Percentiles rank a stretch among this genome's conserved stretches.
phyloP scores from a whole-genome alignment of 1,140 invertebrate species.

The Lutraria rhynchaena region DNA sequence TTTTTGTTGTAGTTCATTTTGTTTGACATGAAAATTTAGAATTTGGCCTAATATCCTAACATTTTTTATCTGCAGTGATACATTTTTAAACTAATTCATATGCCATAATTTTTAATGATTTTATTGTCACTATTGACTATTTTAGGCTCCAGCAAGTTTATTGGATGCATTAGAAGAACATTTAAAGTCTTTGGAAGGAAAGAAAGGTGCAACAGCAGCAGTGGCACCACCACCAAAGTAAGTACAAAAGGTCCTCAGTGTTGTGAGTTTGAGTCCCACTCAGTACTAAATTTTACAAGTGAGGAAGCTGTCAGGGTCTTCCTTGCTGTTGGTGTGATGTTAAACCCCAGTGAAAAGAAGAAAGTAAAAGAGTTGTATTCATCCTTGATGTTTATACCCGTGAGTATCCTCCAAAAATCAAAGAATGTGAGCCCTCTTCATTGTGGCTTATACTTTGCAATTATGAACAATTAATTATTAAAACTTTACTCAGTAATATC shows the following conservation, averaged over 20 bases:
- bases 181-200: conserved; percentile 95
- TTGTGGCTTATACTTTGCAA: too few species aligned
- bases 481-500: too few species aligned
- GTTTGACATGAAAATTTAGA: neutral
- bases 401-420: too few species aligned
- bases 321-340: too few species aligned
- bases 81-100: neutral
- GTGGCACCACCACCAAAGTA: conserved; percentile 56
- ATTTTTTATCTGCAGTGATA: neutral
- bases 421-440: too few species aligned
- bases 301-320: too few species aligned
- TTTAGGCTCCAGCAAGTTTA: conserved; percentile 96
- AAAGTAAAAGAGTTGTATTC: too few species aligned
- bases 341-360: too few species aligned
- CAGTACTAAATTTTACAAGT: too few species aligned
- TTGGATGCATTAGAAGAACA: conserved; percentile 99
- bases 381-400: too few species aligned
- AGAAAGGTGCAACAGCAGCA: conserved; percentile 83
- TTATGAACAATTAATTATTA: neutral
- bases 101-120: neutral
- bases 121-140: conserved; percentile 81
- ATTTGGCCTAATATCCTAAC: neutral
- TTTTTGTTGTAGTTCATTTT: neutral
- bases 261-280: too few species aligned
- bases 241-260: too few species aligned